Base-by-base conservation (phyloP, 2,113 vertebrate genomes). In the Piaya cayana region DNA sequence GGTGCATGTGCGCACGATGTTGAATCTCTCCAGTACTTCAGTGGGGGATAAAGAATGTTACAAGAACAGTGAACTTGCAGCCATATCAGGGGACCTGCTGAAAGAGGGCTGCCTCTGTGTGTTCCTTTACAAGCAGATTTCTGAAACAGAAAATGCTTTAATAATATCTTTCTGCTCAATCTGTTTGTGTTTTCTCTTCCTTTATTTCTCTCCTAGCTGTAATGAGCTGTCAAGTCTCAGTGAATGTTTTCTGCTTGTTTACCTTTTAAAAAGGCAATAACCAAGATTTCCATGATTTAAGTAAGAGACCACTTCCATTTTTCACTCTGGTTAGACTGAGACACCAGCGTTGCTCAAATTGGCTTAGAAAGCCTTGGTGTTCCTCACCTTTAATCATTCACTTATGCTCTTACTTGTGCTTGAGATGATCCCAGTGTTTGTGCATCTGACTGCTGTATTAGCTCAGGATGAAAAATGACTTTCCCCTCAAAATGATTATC, bases 1-100 rank as follows among this genome's bases (percentile, higher is more conserved):
- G 50, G 14, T 34, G 39, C 9, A 27, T 0, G 1, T 5, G 17
- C 55, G 16, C n/a, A n/a, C 0, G 0, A 59, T 27, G 23, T 26
- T 49, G 34, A 50, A 53, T 32, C 19, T 58, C 49, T 58, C 39
- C 36, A 37, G 19, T 39, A 49, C 32, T 29, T 71, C 53, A 63
- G 14, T 43, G 34, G 11, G 12, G 15, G 7, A 27, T 30, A 49
- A 59, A 63, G 37, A 64, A 63, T 27, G 7, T 78, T 45, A 39
- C 8, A 27, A 89, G 26, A 60, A 59, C 37, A 50, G 69, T 17
- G 43, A 68, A 45, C 42, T 43, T 43, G 63, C 64, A 74, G 55
- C 16, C 37, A 49, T 49, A 70, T 49, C 20, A 63, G 49, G 30
- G 52, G 47, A 74, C 34, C 12, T 27, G 29, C 34, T 75, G 80